Conservation (phyloP, 2,888 invertebrate genomes). For the Eumacrocentrus americanus region DNA sequence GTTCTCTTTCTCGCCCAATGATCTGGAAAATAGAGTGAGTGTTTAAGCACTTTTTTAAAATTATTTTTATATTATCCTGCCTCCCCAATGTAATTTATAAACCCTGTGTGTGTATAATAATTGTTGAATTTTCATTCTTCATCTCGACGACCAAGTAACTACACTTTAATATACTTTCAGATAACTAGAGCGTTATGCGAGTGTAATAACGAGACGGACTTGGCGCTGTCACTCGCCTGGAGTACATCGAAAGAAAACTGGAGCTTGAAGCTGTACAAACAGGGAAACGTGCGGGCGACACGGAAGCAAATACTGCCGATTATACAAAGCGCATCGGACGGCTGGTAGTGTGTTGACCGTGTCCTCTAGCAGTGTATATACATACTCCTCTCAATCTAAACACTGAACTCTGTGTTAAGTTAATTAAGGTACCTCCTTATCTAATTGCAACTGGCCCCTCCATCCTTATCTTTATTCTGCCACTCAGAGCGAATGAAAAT, state of each 20-base stretch:
- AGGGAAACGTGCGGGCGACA: slow-evolving; percentile 68
- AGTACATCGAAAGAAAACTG: slow-evolving; percentile 35
- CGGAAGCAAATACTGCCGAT: slow-evolving; percentile 75
- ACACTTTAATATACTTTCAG: slow-evolving; percentile 13
- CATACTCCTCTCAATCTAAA: slow-evolving; percentile 25
- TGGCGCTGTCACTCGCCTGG: slow-evolving; percentile 10
- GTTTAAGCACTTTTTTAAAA: slow-evolving; percentile 27
- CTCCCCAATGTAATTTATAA: too few species aligned
- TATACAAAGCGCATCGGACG: slow-evolving; percentile 61
- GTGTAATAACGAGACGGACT: not conserved
- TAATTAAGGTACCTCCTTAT: slow-evolving; percentile 31
- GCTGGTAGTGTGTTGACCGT: slow-evolving; percentile 37
- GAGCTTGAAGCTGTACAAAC: slow-evolving; percentile 62
- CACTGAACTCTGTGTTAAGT: slow-evolving; percentile 35
- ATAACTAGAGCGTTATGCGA: slow-evolving; percentile 15
- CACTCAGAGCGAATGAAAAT: not conserved
- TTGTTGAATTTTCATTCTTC: too few species aligned
- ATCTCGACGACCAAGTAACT: too few species aligned
- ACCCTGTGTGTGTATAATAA: too few species aligned
- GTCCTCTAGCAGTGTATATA: slow-evolving; percentile 11
- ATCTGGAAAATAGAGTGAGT: slow-evolving; percentile 50
- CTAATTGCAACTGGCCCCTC: slow-evolving; percentile 23
- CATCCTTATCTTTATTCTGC: slow-evolving; percentile 8
- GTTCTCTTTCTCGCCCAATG: slow-evolving; percentile 53
- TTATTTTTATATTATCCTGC: slow-evolving; percentile 21